Evolutionary conservation across 2,888 invertebrate genomes (phyloP).

Genomic region (Agonopterix arenella): DNA sequence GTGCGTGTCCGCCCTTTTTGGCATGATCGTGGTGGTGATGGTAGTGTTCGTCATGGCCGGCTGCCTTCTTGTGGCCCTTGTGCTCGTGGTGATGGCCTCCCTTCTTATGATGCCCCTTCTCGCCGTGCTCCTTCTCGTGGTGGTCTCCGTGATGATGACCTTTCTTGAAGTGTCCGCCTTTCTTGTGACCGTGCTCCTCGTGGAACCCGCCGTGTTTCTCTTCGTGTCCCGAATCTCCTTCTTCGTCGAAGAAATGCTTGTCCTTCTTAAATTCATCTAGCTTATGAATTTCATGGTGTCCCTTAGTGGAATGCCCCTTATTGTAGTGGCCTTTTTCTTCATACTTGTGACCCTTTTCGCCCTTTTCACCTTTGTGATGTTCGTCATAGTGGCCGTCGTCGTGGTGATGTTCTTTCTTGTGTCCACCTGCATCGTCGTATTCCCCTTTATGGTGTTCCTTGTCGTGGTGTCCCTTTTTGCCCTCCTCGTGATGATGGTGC

Average conservation of each 20-base stretch:
- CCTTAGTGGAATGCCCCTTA: slow-evolving; percentile 91
- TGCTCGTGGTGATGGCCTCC: slow-evolving; percentile 88
- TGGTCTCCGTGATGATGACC: slow-evolving; percentile 87
- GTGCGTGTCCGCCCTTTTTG: slow-evolving; percentile 88
- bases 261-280: slow-evolving; percentile 91
- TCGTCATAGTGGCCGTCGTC: slow-evolving; percentile 80
- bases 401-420: slow-evolving; percentile 80
- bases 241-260: slow-evolving; percentile 91
- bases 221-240: slow-evolving; percentile 88
- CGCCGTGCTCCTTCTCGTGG: slow-evolving; percentile 86
- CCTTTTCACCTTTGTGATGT: slow-evolving; percentile 81
- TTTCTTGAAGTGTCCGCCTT: slow-evolving; percentile 88
- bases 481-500: slow-evolving; percentile 81
- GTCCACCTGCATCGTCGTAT: slow-evolving; percentile 78
- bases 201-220: slow-evolving; percentile 89
- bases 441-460: slow-evolving; percentile 80
- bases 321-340: slow-evolving; percentile 85
- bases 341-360: slow-evolving; percentile 81
- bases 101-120: slow-evolving; percentile 88
- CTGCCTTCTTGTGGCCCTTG: slow-evolving; percentile 86
- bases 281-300: slow-evolving; percentile 91
- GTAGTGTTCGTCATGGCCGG: slow-evolving; percentile 86
- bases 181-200: slow-evolving; percentile 87
- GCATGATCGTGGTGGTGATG: slow-evolving; percentile 84
- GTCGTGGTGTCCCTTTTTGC: slow-evolving; percentile 85